A percentile compares a stretch with the other conserved stretches of the same genome.
These are phyloP conservation scores for Hylyphantes graminicola DNA, from an alignment of 1,140 invertebrate genomes.

Conservation along the genomic window DNA sequence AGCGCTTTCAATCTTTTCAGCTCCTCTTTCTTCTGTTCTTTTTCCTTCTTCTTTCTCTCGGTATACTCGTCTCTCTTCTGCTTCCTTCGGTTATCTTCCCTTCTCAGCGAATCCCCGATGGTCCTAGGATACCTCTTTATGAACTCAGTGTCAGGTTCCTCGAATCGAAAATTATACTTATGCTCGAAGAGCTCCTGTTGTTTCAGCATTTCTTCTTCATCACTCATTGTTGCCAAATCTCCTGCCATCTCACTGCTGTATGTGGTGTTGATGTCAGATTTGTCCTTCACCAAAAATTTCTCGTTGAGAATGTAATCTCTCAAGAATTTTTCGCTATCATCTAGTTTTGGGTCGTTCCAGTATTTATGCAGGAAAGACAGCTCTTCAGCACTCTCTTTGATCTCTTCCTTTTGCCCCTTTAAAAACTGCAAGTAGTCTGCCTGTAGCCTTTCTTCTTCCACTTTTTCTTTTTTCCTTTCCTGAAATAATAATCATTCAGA, in stretches of 20 bases:
- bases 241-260: slow-evolving; percentile 6
- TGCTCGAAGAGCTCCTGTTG: slow-evolving; percentile 89
- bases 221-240: slow-evolving; percentile 16
- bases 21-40: slow-evolving; percentile 84
- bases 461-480: too few relatives aligned
- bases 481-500: too few relatives aligned
- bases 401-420: slow-evolving; percentile 20
- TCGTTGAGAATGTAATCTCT: slow-evolving; percentile 94
- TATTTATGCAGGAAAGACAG: slow-evolving; percentile 77
- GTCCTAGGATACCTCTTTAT: slow-evolving; percentile 91
- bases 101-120: slow-evolving; percentile 83
- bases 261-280: slow-evolving; percentile 20
- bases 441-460: too few relatives aligned
- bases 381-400: slow-evolving; percentile 57
- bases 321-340: slow-evolving; percentile 87
- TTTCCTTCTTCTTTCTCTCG: slow-evolving; percentile 79
- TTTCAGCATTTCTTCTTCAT: slow-evolving; percentile 75
- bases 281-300: slow-evolving; percentile 71
- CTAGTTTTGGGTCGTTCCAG: slow-evolving; percentile 83
- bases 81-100: slow-evolving; percentile 82
- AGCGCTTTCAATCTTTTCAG: slow-evolving; percentile 86
- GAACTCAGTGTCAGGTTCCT: slow-evolving; percentile 95
- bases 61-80: slow-evolving; percentile 79
- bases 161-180: slow-evolving; percentile 96
- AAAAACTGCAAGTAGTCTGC: too few relatives aligned